Percentiles rank a stretch among this genome's conserved stretches.
phyloP scores from a whole-genome alignment of 2,113 vertebrate species.

The Blennius ocellaris region DNA sequence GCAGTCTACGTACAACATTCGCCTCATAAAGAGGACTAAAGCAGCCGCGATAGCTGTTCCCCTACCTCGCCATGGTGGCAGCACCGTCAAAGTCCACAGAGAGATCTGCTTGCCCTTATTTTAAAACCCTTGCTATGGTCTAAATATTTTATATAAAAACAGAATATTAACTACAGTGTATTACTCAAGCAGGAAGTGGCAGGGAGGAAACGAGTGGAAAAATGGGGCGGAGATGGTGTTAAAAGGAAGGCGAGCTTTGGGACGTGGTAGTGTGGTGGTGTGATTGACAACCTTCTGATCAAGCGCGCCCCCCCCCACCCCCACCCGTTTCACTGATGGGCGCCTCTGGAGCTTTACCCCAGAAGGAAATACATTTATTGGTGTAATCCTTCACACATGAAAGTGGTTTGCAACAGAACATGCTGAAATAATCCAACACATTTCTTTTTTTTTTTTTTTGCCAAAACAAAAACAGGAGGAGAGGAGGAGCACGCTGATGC shows the following conservation, averaged over 20 bases:
- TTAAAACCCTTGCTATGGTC: background rate
- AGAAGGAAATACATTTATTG: conserved; percentile 70
- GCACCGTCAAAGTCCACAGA: background rate
- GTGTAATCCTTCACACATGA: conserved; percentile 75
- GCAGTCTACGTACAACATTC: no score
- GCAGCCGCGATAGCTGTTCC: no score
- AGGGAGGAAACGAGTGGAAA: conserved; percentile 1
- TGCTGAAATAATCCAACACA: conserved; percentile 76
- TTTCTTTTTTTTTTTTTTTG: conserved; percentile 1
- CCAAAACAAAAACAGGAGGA: conserved; percentile 67
- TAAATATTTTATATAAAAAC: conserved; percentile 32
- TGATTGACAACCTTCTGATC: conserved; percentile 67
- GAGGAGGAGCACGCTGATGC: conserved; percentile 17
- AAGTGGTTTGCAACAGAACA: conserved; percentile 72
- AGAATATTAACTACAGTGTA: conserved; percentile 21
- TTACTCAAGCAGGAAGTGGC: conserved; percentile 1
- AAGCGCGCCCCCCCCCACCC: conserved; percentile 9
- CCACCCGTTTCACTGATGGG: conserved; percentile 57
- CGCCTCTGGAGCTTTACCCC: conserved; percentile 72
- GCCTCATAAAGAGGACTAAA: no score
- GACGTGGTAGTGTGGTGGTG: conserved; percentile 50
- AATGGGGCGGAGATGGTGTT: conserved; percentile 9
- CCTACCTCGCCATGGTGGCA: background rate
- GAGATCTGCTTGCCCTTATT: background rate
- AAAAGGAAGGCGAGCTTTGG: background rate